These are phyloP conservation scores for Eupeodes latifasciatus DNA, from an alignment of 2,888 invertebrate species.

Conservation along the genomic window DNA sequence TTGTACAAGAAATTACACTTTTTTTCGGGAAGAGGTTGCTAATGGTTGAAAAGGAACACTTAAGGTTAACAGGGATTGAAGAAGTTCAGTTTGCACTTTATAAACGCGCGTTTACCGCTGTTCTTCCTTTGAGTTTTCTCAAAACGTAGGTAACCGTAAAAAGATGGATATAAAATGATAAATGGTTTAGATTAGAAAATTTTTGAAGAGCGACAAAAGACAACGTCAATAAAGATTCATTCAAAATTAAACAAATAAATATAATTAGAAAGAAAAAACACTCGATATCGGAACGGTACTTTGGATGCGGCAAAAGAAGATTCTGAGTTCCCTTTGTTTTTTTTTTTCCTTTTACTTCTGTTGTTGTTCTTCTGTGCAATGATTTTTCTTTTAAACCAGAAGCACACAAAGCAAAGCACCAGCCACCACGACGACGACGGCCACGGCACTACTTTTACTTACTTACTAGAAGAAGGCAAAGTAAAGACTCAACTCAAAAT, in stretches of 20 bases:
- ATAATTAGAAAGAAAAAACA: background rate
- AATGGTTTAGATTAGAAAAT: background rate
- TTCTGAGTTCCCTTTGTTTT: constrained; percentile 37
- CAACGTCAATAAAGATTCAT: constrained; percentile 47
- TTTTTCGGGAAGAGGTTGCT: background rate
- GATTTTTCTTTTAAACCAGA: constrained; percentile 38
- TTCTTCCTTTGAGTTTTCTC: background rate
- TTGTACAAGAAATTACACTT: constrained; percentile 35
- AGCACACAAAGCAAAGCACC: constrained; percentile 41
- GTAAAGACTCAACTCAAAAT: constrained; percentile 71
- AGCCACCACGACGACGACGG: constrained; percentile 69
- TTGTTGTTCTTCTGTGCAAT: constrained; percentile 33
- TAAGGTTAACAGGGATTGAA: background rate
- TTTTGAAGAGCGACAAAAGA: too few relatives aligned
- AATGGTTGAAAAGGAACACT: background rate
- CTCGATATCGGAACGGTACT: constrained; percentile 2
- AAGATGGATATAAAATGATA: background rate
- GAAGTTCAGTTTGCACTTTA: constrained; percentile 31
- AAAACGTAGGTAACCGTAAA: constrained; percentile 3
- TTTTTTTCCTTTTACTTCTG: constrained; percentile 23
- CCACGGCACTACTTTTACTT: constrained; percentile 37
- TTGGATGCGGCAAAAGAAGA: constrained; percentile 17
- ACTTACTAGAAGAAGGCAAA: constrained; percentile 67
- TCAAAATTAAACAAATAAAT: constrained; percentile 17
- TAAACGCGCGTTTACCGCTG: constrained; percentile 53